phyloP scores from a whole-genome alignment of 2,888 invertebrate species.

The Idaea dimidiata region DNA sequence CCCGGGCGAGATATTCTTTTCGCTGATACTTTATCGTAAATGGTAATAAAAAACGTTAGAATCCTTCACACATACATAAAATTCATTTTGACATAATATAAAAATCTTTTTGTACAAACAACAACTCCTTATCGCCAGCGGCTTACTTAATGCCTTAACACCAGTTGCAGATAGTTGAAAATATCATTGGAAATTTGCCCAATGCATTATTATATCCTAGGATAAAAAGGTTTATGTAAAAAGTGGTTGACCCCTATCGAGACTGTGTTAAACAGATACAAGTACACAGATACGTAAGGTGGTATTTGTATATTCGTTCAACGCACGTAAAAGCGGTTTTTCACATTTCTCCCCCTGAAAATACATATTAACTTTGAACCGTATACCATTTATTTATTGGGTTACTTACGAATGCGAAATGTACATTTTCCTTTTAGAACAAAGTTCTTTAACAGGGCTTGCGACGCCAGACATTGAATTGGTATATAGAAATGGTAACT shows the following conservation, averaged over 20 bases:
- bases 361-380: neutral
- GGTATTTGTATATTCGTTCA: neutral
- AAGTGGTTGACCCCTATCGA: neutral
- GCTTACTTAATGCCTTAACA: too few species aligned
- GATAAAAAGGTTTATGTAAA: neutral
- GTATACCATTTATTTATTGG: neutral
- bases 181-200: too few species aligned
- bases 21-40: too few species aligned
- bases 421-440: constrained; percentile 6
- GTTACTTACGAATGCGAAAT: constrained; percentile 6
- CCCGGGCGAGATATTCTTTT: neutral
- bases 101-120: too few species aligned
- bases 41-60: too few species aligned
- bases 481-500: constrained; percentile 6
- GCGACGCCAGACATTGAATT: too few species aligned
- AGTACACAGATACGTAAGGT: neutral
- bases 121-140: too few species aligned
- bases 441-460: too few species aligned
- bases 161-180: too few species aligned
- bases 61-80: too few species aligned
- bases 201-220: too few species aligned
- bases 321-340: neutral
- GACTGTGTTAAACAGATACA: neutral
- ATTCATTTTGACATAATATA: too few species aligned
- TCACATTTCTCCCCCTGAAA: neutral